Evolutionary conservation across 2,888 invertebrate genomes (phyloP).

Genomic region (Athripsodes cinereus): DNA sequence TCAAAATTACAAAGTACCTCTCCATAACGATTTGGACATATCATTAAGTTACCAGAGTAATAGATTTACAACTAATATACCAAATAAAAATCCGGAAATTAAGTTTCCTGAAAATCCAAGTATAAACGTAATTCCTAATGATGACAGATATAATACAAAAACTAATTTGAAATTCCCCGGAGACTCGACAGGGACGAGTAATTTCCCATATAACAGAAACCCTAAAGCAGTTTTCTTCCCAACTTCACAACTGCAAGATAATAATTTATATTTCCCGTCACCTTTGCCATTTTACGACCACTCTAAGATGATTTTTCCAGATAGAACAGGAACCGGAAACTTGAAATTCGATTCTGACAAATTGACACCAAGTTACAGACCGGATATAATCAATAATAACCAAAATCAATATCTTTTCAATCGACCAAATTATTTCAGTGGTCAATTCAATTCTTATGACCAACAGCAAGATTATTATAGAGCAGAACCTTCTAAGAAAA

Average conservation of each 20-base stretch:
- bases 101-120: conserved; percentile 21
- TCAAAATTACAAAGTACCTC: conserved; percentile 5
- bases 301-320: conserved; percentile 44
- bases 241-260: conserved; percentile 4
- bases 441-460: neutral
- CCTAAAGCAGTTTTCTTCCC: conserved; percentile 23
- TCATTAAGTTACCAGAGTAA: conserved; percentile 19
- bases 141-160: neutral
- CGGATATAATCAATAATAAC: conserved; percentile 13
- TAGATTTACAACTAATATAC: neutral
- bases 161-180: conserved; percentile 18
- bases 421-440: neutral
- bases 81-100: neutral
- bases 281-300: conserved; percentile 26
- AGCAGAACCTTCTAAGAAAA: conserved; percentile 14
- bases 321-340: conserved; percentile 48
- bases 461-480: conserved; percentile 6
- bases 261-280: conserved; percentile 19
- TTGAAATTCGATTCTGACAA: conserved; percentile 40
- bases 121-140: conserved; percentile 11
- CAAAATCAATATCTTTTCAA: neutral
- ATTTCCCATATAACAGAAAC: conserved; percentile 3
- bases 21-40: conserved; percentile 18
- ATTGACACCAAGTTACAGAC: conserved; percentile 25
- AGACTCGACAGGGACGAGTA: neutral